Evolutionary conservation across 2,797 vertebrate genomes (phyloP).

Genomic region (Acanthiza pusilla): DNA sequence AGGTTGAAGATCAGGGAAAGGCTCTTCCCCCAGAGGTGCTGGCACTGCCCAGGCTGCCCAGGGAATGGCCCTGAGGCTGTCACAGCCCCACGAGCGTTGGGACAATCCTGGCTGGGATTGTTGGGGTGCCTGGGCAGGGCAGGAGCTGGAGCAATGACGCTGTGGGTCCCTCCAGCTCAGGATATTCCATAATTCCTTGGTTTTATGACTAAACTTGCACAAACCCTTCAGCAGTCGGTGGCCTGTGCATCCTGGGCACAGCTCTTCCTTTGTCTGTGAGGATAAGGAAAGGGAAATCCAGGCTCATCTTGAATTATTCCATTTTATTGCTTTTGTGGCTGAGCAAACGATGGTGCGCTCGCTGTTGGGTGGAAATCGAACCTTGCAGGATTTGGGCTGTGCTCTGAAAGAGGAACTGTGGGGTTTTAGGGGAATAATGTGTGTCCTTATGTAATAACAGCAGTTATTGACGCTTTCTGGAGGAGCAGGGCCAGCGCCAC

Average conservation of each 20-base stretch:
- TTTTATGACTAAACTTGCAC: not conserved
- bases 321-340: not conserved
- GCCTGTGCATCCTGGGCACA: accelerated
- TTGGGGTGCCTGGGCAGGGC: not conserved
- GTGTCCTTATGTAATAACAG: not conserved
- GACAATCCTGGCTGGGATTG: not conserved
- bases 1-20: not conserved
- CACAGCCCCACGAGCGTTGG: not conserved
- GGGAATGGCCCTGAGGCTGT: not conserved
- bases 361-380: not conserved
- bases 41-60: not conserved
- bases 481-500: not conserved
- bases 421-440: accelerated
- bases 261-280: not conserved
- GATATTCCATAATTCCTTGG: not conserved
- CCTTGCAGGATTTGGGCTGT: accelerated
- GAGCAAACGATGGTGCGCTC: not conserved
- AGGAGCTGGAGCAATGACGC: not conserved
- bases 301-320: not conserved
- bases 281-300: not conserved
- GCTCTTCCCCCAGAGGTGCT: not conserved
- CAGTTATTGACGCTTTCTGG: not conserved
- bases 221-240: not conserved
- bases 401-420: not conserved
- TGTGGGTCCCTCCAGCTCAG: not conserved